Base-by-base conservation (phyloP, 2,797 vertebrate species). In the Apodemus agrarius region DNA sequence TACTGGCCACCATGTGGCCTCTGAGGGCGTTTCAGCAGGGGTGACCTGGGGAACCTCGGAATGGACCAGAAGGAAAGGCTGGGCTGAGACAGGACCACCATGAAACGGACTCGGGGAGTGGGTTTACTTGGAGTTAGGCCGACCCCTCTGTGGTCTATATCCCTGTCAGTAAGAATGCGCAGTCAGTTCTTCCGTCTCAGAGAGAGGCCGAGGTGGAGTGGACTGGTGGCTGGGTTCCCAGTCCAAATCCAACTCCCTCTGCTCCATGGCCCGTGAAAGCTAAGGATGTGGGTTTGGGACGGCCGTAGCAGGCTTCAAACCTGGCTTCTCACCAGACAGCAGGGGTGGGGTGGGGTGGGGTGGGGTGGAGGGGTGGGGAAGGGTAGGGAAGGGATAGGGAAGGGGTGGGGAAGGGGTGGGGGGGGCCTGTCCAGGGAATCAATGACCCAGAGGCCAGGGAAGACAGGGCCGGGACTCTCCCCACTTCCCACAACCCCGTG, bases 401-500 rank as follows among this genome's bases (percentile, higher is more conserved):
- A n/a, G n/a, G n/a, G n/a, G n/a, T n/a, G n/a, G n/a, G n/a, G n/a
- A n/a, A n/a, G n/a, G n/a, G n/a, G n/a, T n/a, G n/a, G n/a, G n/a
- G n/a, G n/a, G n/a, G n/a, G 40, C 40, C 29, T 85, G 40, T 85
- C 61, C 43, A 46, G 26, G 59, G 59, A 65, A 40, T 7, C 54
- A 67, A 34, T 1, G 11, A 74, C 13, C 10, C 72, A 17, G 19
- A 59, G 16, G 9, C 21, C 46, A 65, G 76, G 52, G 69, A 59
- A 72, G n/a, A 69, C 85, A 37, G n/a, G 46, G 4, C 67, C 26
- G 37, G 26, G 21, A n/a, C 34, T 3, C 2, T 0, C n/a, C 34
- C 34, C n/a, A 57, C 11, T 52, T 7, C 19, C 3, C n/a, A 2
- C 13, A 34, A 49, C 31, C 17, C 63, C 11, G 0, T 1, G 2